These are phyloP conservation scores for Himalopsyche tibetana DNA, from an alignment of 2,888 invertebrate genomes.

Conservation along the genomic window DNA sequence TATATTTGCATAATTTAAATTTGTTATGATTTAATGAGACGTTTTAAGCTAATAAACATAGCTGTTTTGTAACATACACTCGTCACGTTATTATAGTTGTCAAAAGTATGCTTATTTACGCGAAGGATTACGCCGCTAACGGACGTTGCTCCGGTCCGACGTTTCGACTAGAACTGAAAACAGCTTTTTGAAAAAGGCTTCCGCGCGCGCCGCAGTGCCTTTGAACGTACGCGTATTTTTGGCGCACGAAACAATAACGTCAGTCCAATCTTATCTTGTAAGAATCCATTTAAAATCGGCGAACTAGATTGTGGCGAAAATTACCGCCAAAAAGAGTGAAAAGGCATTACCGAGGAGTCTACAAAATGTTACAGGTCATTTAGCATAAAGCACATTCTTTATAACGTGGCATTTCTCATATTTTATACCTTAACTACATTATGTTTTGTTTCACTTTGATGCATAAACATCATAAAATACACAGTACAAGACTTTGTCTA, in stretches of 20 bases:
- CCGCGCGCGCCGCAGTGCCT: conserved; percentile 39
- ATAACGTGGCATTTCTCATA: neutral
- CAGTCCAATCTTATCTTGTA: conserved; percentile 37
- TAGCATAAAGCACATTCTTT: conserved; percentile 20
- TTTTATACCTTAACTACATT: neutral
- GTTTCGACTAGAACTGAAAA: conserved; percentile 15
- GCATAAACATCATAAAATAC: neutral
- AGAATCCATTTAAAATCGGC: conserved; percentile 38
- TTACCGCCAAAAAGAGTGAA: conserved; percentile 27
- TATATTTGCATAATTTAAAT: conserved; percentile 37
- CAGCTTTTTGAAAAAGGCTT: conserved; percentile 35
- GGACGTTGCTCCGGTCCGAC: neutral
- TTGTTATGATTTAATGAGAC: conserved; percentile 37
- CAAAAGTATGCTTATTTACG: conserved; percentile 32
- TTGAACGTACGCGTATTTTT: neutral
- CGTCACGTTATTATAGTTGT: conserved; percentile 25
- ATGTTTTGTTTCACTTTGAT: neutral
- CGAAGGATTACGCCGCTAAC: neutral
- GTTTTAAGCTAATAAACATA: neutral
- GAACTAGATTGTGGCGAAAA: conserved; percentile 38
- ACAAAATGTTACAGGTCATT: conserved; percentile 35
- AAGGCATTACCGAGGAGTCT: conserved; percentile 31
- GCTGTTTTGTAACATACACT: conserved; percentile 11
- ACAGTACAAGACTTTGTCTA: neutral
- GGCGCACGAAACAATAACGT: conserved; percentile 26